Base-by-base conservation (phyloP, 2,113 vertebrate species). In the Paralichthys olivaceus region DNA sequence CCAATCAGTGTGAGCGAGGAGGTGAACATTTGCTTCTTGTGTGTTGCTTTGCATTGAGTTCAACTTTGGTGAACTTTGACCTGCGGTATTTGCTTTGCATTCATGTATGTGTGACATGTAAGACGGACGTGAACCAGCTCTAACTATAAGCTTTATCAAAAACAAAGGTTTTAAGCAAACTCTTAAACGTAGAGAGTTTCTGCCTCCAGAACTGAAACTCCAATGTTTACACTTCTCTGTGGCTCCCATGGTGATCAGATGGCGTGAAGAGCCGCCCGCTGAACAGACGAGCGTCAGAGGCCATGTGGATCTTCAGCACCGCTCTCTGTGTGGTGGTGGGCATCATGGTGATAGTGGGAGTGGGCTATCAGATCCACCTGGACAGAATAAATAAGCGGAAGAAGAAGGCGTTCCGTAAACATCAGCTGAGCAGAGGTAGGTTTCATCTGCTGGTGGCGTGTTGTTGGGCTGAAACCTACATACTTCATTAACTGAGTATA, bases 261-360 rank as follows among this genome's bases (percentile, higher is more conserved):
- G 49, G 49, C 20, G 49, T 53, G 49, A 0, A n/a, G 19, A n/a
- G 19, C 20, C 20, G 1, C n/a, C 12, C n/a, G 47, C 2, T 58
- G 34, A 20, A 20, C 13, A 91, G 90, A 69, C 81, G 89, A 25
- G 88, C 87, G 0, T 88, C 84, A 0, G 72, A 89, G 17, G 66
- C 62, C 71, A 61, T 93, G 81, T 94, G 93, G 93, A 74, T 93
- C 7, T 92, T 93, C 87, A 91, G 90, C 83, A 85, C 87, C 0
- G 87, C 0, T 4, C 87, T 94, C 8, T 90, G 84, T 23, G 87
- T 84, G 64, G 73, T 84, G 55, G 90, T 94, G 0, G 89, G 77
- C 1, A 4, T 82, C 40, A 57, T 93, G 92, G 93, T 94, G 71
- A 7, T 66, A 0, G 58, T 17, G 0, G 89, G 66, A 1, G 34